Base-by-base conservation (phyloP, 2,888 invertebrate genomes). In the Phengaris alcon region DNA sequence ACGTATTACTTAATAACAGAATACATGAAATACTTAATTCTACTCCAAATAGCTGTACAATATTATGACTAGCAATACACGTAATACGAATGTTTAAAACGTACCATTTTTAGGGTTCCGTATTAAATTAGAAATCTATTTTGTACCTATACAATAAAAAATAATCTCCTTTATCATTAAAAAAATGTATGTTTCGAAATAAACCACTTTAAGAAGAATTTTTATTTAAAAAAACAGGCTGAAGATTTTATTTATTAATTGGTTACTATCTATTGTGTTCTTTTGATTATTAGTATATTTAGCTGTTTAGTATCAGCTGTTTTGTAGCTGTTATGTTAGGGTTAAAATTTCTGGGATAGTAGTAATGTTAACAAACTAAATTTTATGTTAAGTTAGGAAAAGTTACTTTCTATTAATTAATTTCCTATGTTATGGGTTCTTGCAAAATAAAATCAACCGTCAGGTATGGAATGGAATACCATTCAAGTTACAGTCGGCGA, bases 1-100 rank as follows among this genome's bases (percentile, higher is more conserved):
- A n/a, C 68, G 76, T 76, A 84, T 84, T 87, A 91, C 87, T 90
- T 90, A 87, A 82, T 87, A 84, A 86, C 86, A 90, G 89, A 75
- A 55, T 75, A 87, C 85, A 82, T 82, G 76, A 78, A 76, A 76
- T 82, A 86, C 83, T 85, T 87, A 87, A 80, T 74, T 79, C 79
- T 86, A 86, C 86, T 88, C 83, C 84, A 87, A 88, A 87, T 86
- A 82, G 85, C 90, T 93, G 92, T 92, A 93, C 92, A 92, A 84
- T 88, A 68, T 68, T 68, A 89, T 86, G 87, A 88, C 90, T 93
- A 92, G 90, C 88, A 86, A 64, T 90, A 91, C 87, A 90, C 88
- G 87, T 85, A 88, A 75, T 78, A 88, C 85, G 83, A 80, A 84
- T 85, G 85, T 84, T 80, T 82, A 82, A 87, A 88, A 86, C 84